Evolutionary conservation across 2,797 vertebrate genomes (phyloP).

Genomic region (Choloepus didactylus): DNA sequence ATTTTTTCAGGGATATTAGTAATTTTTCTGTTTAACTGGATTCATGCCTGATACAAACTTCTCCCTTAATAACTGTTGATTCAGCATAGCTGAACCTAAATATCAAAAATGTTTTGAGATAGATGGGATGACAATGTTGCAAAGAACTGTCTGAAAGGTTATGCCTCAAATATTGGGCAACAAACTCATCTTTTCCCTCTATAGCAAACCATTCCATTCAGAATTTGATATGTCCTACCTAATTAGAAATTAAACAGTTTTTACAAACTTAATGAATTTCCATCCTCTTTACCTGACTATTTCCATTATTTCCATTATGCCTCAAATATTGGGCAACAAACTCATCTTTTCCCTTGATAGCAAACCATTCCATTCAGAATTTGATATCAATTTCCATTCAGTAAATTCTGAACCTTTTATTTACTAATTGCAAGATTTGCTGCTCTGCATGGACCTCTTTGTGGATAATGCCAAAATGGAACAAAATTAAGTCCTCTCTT

Average conservation of each 20-base stretch:
- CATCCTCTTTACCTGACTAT: conserved; percentile 64
- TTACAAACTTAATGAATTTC: conserved; percentile 76
- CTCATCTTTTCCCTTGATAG: background rate
- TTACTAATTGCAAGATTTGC: background rate
- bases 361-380: background rate
- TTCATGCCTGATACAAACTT: background rate
- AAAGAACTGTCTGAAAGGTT: conserved; percentile 56
- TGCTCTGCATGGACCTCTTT: background rate
- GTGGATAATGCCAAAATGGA: background rate
- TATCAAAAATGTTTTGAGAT: conserved; percentile 52
- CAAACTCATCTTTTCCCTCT: background rate
- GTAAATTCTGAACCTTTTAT: background rate
- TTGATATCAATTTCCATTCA: background rate
- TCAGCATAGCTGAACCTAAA: conserved; percentile 61
- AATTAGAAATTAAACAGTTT: conserved; percentile 83
- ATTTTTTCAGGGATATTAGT: conserved; percentile 17
- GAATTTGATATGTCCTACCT: conserved; percentile 78
- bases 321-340: conserved; percentile 5
- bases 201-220: background rate
- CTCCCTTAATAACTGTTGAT: conserved; percentile 33
- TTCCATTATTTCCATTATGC: conserved; percentile 42
- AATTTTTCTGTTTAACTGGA: background rate
- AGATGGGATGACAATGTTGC: background rate
- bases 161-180: conserved; percentile 10
- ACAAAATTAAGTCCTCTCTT: background rate